phyloP scores from a whole-genome alignment of 2,888 invertebrate species.

The Slavum lentiscoides region DNA sequence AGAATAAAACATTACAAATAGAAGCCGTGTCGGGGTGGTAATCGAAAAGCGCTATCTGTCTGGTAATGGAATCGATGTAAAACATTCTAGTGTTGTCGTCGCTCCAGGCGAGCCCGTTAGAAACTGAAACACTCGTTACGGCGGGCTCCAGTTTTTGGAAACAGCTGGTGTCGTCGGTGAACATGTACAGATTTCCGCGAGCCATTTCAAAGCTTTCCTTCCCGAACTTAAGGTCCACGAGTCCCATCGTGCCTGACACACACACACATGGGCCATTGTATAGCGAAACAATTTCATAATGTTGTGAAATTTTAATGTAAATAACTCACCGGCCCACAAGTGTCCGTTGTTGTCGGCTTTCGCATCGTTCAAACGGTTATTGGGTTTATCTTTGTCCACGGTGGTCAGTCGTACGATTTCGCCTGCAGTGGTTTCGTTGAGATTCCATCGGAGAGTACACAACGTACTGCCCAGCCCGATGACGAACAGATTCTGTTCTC shows the following conservation, averaged over 20 bases:
- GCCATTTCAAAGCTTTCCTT: slow-evolving; percentile 61
- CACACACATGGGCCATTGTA: too few relatives aligned
- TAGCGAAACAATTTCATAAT: too few relatives aligned
- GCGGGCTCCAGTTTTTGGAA: slow-evolving; percentile 56
- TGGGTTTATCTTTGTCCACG: slow-evolving; percentile 62
- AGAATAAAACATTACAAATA: slow-evolving; percentile 4
- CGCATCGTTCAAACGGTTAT: slow-evolving; percentile 70
- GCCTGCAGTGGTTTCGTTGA: slow-evolving; percentile 57
- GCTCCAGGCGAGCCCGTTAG: slow-evolving; percentile 81
- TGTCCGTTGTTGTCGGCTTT: slow-evolving; percentile 71
- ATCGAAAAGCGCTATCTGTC: slow-evolving; percentile 71
- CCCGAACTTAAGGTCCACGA: slow-evolving; percentile 60
- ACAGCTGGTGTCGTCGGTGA: slow-evolving; percentile 60
- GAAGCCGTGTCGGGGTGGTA: slow-evolving; percentile 65
- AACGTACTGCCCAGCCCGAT: slow-evolving; percentile 62
- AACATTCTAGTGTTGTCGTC: slow-evolving; percentile 71
- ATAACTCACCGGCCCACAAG: slow-evolving; percentile 68
- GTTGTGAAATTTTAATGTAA: too few relatives aligned
- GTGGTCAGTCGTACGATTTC: slow-evolving; percentile 58
- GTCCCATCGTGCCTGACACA: slow-evolving; percentile 68
- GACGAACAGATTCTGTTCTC: slow-evolving; percentile 61
- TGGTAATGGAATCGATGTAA: slow-evolving; percentile 75
- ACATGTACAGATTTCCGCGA: slow-evolving; percentile 66
- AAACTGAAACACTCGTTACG: slow-evolving; percentile 65
- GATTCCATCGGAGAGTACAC: slow-evolving; percentile 63